These are phyloP conservation scores for Stictocephala bisonia DNA, from an alignment of 2,888 invertebrate genomes.

Conservation along the genomic window DNA sequence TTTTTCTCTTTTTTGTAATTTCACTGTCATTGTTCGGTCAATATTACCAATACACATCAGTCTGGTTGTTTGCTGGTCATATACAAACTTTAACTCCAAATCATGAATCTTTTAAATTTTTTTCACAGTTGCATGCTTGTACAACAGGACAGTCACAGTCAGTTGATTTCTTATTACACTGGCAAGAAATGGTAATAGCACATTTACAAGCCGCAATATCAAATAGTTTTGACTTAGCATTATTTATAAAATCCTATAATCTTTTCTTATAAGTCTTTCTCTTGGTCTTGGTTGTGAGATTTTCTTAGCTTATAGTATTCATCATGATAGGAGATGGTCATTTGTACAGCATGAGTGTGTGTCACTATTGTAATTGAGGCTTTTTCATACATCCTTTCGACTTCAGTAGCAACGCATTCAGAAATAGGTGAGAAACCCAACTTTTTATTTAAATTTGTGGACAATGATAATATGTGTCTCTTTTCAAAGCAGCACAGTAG, in stretches of 20 bases:
- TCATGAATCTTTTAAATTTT: background rate
- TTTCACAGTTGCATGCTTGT: background rate
- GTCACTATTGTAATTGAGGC: background rate
- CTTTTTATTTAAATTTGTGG: no score
- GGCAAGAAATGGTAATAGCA: no score
- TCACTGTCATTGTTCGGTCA: no score
- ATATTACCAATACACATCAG: background rate
- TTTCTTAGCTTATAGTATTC: background rate
- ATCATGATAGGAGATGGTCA: background rate
- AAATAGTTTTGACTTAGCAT: no score
- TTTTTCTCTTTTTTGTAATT: no score
- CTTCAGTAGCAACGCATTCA: no score
- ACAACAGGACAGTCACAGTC: no score
- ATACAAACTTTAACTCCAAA: background rate
- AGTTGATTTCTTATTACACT: no score
- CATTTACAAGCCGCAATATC: no score
- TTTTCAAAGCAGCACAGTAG: no score
- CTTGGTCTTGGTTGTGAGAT: background rate
- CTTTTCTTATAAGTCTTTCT: background rate
- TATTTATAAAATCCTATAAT: background rate
- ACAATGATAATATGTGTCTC: no score
- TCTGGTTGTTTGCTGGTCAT: background rate
- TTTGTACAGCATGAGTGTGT: background rate
- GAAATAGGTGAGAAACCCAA: no score
- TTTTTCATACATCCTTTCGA: background rate